Base-by-base conservation (phyloP, 2,888 invertebrate genomes). In the Andrena marginata region DNA sequence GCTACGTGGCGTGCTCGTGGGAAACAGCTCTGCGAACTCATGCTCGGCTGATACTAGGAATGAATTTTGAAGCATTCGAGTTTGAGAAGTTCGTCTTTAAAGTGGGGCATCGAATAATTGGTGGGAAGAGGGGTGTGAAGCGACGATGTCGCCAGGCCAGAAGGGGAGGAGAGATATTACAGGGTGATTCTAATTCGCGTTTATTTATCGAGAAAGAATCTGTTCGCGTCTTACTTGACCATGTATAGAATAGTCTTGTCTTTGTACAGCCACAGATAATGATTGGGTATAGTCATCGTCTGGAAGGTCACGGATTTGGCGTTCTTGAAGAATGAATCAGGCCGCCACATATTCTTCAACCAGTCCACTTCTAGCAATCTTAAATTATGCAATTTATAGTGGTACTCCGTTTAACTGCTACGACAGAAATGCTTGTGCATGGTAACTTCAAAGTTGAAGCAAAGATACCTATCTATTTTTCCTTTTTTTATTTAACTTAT, bases 221-320 rank as follows among this genome's bases (percentile, higher is more conserved):
- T 42, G 42, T 20, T n/a, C 13, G n/a, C n/a, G 20, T 94, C 96
- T 93, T 95, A 96, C 96, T 98, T 98, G 91, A 98, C 97, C 96
- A 97, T 97, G 93, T 98, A 98, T 26, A 97, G 95, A 86, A 97
- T 98, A 20, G 97, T 97, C 94, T 97, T 97, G 92, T 97, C 97
- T 93, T 97, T 97, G 94, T 98, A 98, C 77, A 98, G 95, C 98
- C 98, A 98, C 91, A 98, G 96, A 94, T 98, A 98, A 94, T 98
- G 98, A 95, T 98, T 98, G 0, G 98, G 98, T 87, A 98, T 98
- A 56, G 98, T 98, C 98, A 98, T 98, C 0, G 98, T 98, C 94
- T 98, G 98, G 93, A 98, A 98, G 10, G 98, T 98, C 1, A 98
- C 98, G 0, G 97, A 97, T 94, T 98, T 98, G 67, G 98, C 98